These are phyloP conservation scores for Mythimna vitellina DNA, from an alignment of 2,888 invertebrate species.

Conservation along the genomic window DNA sequence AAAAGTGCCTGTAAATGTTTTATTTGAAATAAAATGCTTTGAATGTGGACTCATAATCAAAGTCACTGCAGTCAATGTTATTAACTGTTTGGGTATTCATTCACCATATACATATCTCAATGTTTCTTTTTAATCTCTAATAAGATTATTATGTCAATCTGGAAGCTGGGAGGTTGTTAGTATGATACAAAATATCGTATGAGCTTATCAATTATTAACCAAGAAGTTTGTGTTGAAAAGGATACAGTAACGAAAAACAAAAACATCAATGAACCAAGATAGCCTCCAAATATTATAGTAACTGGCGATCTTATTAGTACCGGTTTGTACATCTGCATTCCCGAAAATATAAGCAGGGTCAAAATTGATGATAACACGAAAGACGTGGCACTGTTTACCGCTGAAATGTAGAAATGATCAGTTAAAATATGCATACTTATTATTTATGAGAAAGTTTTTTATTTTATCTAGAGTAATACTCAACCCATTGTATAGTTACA, in stretches of 20 bases:
- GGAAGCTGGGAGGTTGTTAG: background rate
- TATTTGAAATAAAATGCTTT: background rate
- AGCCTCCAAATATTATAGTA: slow-evolving; percentile 97
- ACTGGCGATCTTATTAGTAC: slow-evolving; percentile 95
- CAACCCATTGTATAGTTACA: slow-evolving; percentile 57
- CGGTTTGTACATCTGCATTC: slow-evolving; percentile 97
- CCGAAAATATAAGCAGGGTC: slow-evolving; percentile 96
- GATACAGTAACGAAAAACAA: slow-evolving; percentile 95
- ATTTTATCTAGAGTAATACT: slow-evolving; percentile 42
- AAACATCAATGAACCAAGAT: slow-evolving; percentile 96
- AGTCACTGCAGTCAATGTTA: too few species aligned
- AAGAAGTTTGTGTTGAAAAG: slow-evolving; percentile 75
- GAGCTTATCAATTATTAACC: background rate
- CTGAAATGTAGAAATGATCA: slow-evolving; percentile 85
- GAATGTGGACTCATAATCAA: too few species aligned
- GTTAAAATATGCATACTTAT: slow-evolving; percentile 23
- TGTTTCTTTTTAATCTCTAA: background rate
- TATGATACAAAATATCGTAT: background rate
- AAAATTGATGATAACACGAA: slow-evolving; percentile 95
- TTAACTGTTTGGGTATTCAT: background rate
- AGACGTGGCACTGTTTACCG: slow-evolving; percentile 93
- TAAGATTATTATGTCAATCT: background rate
- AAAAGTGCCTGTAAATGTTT: too few species aligned
- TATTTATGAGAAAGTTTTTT: background rate
- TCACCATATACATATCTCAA: background rate